A percentile compares a stretch with the other conserved stretches of the same genome.
phyloP scores from a whole-genome alignment of 2,113 vertebrate species.

The Neotragus moschatus region DNA sequence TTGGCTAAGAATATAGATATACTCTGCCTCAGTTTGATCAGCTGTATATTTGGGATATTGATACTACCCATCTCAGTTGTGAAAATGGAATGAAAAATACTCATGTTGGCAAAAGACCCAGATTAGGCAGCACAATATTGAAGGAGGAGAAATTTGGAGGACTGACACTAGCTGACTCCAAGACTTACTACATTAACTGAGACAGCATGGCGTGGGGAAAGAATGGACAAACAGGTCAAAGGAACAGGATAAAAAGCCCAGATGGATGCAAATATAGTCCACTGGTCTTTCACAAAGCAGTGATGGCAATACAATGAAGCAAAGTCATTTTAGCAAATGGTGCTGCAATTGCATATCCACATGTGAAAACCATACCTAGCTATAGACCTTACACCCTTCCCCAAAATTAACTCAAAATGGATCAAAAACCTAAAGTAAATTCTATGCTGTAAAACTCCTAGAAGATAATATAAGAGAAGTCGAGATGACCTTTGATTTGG shows the following conservation, averaged over 20 bases:
- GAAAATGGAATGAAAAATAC: neutral
- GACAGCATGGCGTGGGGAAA: neutral
- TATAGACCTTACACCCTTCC: neutral
- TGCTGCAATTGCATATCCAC: neutral
- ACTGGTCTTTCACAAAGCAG: neutral
- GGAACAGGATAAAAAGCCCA: neutral
- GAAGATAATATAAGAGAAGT: neutral
- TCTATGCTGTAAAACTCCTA: neutral
- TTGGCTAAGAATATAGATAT: neutral
- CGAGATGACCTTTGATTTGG: neutral
- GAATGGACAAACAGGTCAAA: neutral
- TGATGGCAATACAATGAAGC: neutral
- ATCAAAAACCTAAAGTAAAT: neutral
- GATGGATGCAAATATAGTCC: neutral
- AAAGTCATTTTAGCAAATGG: neutral
- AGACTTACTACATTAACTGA: neutral
- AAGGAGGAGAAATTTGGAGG: neutral
- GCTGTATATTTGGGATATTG: neutral
- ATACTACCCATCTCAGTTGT: neutral
- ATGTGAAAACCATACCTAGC: neutral
- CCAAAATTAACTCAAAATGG: neutral
- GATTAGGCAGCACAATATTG: neutral
- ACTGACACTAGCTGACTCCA: neutral
- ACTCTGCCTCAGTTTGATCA: neutral
- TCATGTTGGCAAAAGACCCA: neutral